A percentile compares a stretch with the other conserved stretches of the same genome.
phyloP scores from a whole-genome alignment of 2,888 invertebrate species.

The Scaptodrosophila latifasciaeformis region DNA sequence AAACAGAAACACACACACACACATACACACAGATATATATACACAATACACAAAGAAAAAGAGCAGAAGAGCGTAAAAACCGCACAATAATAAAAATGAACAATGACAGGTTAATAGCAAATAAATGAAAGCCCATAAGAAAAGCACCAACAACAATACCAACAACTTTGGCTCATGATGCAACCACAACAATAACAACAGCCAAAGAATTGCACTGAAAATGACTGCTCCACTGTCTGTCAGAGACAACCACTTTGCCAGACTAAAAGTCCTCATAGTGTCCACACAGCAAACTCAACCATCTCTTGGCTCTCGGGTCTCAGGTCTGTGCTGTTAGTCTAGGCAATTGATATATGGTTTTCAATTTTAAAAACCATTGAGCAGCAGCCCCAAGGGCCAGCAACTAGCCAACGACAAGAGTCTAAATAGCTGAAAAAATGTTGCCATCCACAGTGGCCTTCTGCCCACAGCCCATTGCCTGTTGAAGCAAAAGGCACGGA shows the following conservation, averaged over 20 bases:
- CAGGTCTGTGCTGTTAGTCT: constrained; percentile 52
- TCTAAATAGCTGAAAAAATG: constrained; percentile 22
- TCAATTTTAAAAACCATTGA: constrained; percentile 66
- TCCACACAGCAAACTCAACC: constrained; percentile 22
- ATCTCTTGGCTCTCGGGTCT: too few species aligned
- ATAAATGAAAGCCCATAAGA: constrained; percentile 72
- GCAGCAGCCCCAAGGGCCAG: constrained; percentile 33
- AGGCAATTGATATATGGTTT: constrained; percentile 72
- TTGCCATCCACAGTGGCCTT: too few species aligned
- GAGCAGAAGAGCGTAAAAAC: constrained; percentile 47
- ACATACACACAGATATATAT: too few species aligned
- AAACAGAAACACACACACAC: constrained; percentile 1
- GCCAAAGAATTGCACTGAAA: constrained; percentile 6
- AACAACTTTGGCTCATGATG: too few species aligned
- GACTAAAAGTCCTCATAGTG: constrained; percentile 10
- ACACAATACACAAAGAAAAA: constrained; percentile 4
- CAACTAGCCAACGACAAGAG: constrained; percentile 16
- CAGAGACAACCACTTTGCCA: constrained; percentile 12
- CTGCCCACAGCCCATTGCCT: too few species aligned
- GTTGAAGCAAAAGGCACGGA: constrained; percentile 1
- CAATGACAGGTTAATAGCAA: constrained; percentile 74
- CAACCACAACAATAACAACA: constrained; percentile 14
- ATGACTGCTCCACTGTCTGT: too few species aligned
- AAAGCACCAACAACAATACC: constrained; percentile 29
- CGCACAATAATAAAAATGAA: constrained; percentile 71